Percentiles rank a stretch among this genome's conserved stretches.
Evolutionary conservation across 2,797 vertebrate genomes (phyloP).

Genomic region (Danio tinwini): DNA sequence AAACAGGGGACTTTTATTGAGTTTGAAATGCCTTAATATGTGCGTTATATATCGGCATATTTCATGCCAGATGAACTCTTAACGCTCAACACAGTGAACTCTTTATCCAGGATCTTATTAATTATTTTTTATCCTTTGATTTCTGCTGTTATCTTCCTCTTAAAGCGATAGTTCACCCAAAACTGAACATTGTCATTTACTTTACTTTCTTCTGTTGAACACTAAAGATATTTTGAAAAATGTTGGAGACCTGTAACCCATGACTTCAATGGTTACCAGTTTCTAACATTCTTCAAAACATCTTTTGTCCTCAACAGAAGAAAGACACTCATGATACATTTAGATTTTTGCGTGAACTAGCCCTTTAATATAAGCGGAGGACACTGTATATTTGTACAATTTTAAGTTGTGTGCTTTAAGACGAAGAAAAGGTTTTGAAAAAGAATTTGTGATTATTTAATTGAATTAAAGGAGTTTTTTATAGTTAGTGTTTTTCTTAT

Average conservation of each 20-base stretch:
- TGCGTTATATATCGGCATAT: neutral
- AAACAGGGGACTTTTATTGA: conserved; percentile 2
- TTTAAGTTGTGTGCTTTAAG: conserved; percentile 11
- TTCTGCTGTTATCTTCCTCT: conserved; percentile 26
- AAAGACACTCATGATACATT: too few relatives aligned
- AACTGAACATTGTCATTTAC: too few relatives aligned
- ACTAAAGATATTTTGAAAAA: too few relatives aligned
- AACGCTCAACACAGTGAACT: conserved; percentile 4
- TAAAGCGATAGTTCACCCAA: neutral
- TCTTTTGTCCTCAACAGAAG: neutral
- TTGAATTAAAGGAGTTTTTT: conserved; percentile 31
- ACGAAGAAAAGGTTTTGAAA: neutral
- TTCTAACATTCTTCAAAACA: too few relatives aligned
- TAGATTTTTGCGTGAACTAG: too few relatives aligned
- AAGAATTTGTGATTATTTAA: conserved; percentile 44
- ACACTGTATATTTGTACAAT: conserved; percentile 54
- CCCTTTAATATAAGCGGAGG: conserved; percentile 18
- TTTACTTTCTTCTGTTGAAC: too few relatives aligned
- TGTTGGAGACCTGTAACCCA: too few relatives aligned
- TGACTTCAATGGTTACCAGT: too few relatives aligned
- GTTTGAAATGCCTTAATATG: conserved; percentile 44
- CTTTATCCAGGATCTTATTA: conserved; percentile 15
- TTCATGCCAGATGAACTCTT: neutral
- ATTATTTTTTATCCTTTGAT: neutral
- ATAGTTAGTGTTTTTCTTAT: neutral